Base-by-base conservation (phyloP, 2,113 vertebrate species). In the Pardalotus punctatus region DNA sequence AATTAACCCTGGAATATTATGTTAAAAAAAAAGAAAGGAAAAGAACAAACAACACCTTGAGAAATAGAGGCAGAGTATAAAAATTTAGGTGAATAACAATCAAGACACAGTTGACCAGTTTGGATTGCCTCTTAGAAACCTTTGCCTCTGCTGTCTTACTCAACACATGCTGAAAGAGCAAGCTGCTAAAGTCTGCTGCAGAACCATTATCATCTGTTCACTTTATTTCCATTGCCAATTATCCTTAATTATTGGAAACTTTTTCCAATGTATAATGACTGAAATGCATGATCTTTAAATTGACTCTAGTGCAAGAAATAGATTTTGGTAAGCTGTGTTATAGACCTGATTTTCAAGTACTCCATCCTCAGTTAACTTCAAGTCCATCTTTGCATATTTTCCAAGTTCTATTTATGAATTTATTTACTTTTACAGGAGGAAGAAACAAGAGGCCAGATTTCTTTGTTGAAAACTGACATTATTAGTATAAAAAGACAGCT, bases 151-250 rank as follows among this genome's bases (percentile, higher is more conserved):
- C 80, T 90, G 29, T 69, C 60, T 82, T 89, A 73, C 22, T 23
- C 38, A 82, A 24, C 0, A 4, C 38, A 69, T 5, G n/a, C 45
- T 73, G 57, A 87, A 94, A 95, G 35, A 93, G 33, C 69, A 92
- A 95, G 14, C 88, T 96, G 94, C 83, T 94, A 65, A 86, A 83
- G 48, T 81, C 81, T 94, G 89, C 71, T 74, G 58, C 61, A 87
- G 42, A 95, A 21, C 35, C 91, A 86, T 97, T 97, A 96, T 97
- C 94, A 95, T 97, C 96, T 96, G 86, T 93, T 97, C 82, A 61
- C 96, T 98, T 97, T 96, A 95, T 96, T 97, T 97, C 90, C 91
- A 95, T 95, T 97, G 96, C 93, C 97, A 98, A 97, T 98, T 98
- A 98, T 90, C 93, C 92, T 96, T 98, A 98, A 98, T 97, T 97